Base-by-base conservation (phyloP, 1,140 invertebrate genomes). In the Brachystomella parvula region DNA sequence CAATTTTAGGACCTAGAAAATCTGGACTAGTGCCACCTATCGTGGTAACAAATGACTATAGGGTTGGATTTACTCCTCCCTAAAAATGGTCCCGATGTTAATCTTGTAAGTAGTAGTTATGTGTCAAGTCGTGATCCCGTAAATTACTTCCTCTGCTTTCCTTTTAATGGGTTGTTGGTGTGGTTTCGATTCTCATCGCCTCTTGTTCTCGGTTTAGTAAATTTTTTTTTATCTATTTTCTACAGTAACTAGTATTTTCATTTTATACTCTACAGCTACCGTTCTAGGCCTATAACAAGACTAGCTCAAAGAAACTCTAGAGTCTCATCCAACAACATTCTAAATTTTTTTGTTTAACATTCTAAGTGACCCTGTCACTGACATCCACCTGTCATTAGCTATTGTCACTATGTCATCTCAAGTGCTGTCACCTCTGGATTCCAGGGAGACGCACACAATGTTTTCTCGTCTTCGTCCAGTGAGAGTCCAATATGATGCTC, bases 391-490 rank as follows among this genome's bases (percentile, higher is more conserved):
- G 49, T 24, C 3, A 17, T n/a, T 53, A 53, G 49, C 49, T 53
- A 53, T 53, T 53, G 49, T 53, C 49, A 53, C n/a, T n/a, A 53
- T 53, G 49, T 53, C 35, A 39, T 39, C 35, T 39, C 49, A 53
- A 53, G 49, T 53, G 49, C 24, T 15, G n/a, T n/a, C n/a, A n/a
- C n/a, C n/a, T 53, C 21, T 9, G 6, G 49, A 17, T 9, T 24
- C 24, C 49, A 17, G 24, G 49, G 24, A 53, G 49, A 53, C 12
- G 3, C 49, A 53, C 15, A 53, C 49, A 26, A 53, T 9, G 39
- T 44, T n/a, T n/a, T n/a, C n/a, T n/a, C 39, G 35, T 39, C 19
- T 39, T 39, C 35, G 6, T 39, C 35, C 35, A 39, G 35, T 19
- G 35, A 39, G 35, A 39, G 35, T 39, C 35, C 19, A 6, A 6